Base-by-base conservation (phyloP, 2,797 vertebrate species). In the Oryzias sinensis region DNA sequence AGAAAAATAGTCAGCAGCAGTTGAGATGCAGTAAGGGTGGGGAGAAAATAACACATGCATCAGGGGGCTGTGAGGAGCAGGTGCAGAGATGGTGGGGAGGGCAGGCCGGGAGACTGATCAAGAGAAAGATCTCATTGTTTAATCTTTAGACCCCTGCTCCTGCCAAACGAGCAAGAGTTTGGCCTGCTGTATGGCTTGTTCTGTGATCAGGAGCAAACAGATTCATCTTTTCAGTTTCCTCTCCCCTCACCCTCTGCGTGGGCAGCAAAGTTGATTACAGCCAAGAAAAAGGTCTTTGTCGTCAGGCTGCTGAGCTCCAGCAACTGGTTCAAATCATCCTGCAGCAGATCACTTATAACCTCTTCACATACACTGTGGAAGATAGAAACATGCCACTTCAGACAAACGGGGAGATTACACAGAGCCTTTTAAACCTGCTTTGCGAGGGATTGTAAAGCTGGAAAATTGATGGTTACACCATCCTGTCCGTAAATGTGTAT, bases 41-140 rank as follows among this genome's bases (percentile, higher is more conserved):
- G 49, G 62, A 73, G 72, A 73, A 68, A 72, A 49, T 74, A 69
- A 66, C 59, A 76, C 81, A 80, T 83, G 85, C 71, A 89, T 89
- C 83, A 87, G 83, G 53, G 33, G 43, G 72, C 74, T 85, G 77
- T 67, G 83, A 86, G 79, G 65, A 82, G 90, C 91, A 92, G 90
- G 90, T 93, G 91, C 89, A 86, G 76, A 40, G 62, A 59, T 74
- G 79, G 65, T 16, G 50, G 68, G 78, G 79, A 76, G 79, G 76
- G 67, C 66, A 72, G 74, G 55, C 62, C 15, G 14, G 66, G 73
- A 66, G 62, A 49, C 76, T 82, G 76, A 88, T 86, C 76, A 84
- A 87, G 86, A 90, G 88, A 92, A 92, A 89, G 91, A 90, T 86
- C 87, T 80, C 86, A 68, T 78, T 92, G 91, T 92, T 90, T 83